Conservation (phyloP, 2,113 vertebrate genomes). For the Zosterops pallidus region DNA sequence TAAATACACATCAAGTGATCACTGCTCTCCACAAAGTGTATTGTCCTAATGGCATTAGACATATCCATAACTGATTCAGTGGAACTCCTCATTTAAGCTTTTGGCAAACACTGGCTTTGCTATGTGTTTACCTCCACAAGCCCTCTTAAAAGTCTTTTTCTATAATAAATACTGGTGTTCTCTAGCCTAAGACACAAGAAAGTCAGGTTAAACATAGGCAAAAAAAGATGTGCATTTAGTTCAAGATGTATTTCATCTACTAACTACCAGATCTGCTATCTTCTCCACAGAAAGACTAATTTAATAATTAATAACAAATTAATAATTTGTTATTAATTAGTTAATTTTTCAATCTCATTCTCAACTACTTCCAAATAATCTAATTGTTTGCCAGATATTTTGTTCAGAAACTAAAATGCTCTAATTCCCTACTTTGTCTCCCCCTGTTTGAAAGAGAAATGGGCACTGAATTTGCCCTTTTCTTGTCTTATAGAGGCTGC, state of each 20-base stretch:
- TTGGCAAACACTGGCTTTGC: not conserved
- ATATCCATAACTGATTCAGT: not conserved
- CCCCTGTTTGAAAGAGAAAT: not conserved
- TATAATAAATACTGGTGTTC: not conserved
- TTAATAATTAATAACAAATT: not conserved
- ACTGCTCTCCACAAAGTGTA: not conserved
- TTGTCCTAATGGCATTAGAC: not conserved
- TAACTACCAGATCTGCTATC: not conserved
- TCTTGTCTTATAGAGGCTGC: not conserved
- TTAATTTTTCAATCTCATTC: not conserved
- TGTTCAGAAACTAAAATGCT: not conserved
- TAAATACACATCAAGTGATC: not conserved
- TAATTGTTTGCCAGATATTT: not conserved
- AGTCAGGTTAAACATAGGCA: not conserved
- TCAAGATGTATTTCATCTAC: not conserved
- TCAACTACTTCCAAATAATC: not conserved
- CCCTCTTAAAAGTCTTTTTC: not conserved
- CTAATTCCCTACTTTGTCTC: not conserved
- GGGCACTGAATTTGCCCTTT: not conserved
- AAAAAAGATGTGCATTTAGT: not conserved
- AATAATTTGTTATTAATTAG: not conserved
- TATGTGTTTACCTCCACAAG: not conserved
- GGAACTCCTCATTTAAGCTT: not conserved
- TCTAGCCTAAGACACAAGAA: not conserved
- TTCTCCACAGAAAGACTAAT: not conserved